Evolutionary conservation across 2,797 vertebrate genomes (phyloP), one percentile per base, ranked within the genome.

Genomic region (Chrosomus eos): DNA sequence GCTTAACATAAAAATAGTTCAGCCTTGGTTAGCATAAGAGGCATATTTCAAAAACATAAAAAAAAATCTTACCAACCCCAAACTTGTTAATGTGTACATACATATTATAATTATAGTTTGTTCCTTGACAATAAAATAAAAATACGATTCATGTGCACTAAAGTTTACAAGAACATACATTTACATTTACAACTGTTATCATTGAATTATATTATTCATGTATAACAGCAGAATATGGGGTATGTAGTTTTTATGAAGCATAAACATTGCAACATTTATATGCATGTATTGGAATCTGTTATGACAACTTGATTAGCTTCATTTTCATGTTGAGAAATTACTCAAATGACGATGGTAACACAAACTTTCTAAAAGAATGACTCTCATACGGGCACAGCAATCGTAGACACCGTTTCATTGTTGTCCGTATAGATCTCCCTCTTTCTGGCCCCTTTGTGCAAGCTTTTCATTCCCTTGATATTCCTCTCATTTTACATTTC

Each of bases 401-500:
- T 79, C 45, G 6, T 7, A 18, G 33, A 38, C 79, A 28, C 75
- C 55, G 64, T 87, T 64, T 79, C 28, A 10, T 66, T 58, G 66
- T 72, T 83, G 68, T 68, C 67, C 40, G 82, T 58, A 51, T 6
- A 71, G 64, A 45, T 53, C 64, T 82, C 81, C 82, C 83, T 78
- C 68, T 86, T 58, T 79, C 75, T 51, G 86, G 88, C 88, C 87
- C 66, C 80, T 83, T 74, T 81, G 71, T 77, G 70, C 76, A 79
- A 86, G 82, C 60, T 81, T 83, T 88, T 87, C 82, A 84, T 89
- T 87, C 81, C 36, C 62, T 68, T 82, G 43, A 81, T 81, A 53
- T 86, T 86, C 60, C 70, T 58, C 53, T 79, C 60, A 55, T 81
- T 80, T 80, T 84, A 48, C 68, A 48, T 85, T 67, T 40, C 70